Evolutionary conservation across 2,797 vertebrate species (phyloP).

Genomic region (Arremon brunneinucha): DNA sequence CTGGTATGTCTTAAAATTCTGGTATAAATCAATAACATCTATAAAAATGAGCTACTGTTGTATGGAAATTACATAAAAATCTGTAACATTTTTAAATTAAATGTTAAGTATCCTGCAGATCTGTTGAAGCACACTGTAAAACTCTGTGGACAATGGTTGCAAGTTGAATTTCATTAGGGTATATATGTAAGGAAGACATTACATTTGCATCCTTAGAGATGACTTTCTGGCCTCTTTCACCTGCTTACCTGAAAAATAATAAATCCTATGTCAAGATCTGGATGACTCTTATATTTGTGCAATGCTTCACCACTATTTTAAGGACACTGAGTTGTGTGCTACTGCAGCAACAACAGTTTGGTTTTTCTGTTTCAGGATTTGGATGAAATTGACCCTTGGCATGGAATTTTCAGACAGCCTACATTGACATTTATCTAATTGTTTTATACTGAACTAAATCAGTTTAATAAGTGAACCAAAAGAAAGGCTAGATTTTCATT

Average conservation of each 20-base stretch:
- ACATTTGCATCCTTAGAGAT: background rate
- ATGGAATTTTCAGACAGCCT: background rate
- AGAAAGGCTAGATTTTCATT: background rate
- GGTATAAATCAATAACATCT: background rate
- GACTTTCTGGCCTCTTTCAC: background rate
- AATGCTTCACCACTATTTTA: background rate
- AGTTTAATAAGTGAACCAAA: background rate
- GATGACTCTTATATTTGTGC: background rate
- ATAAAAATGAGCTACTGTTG: background rate
- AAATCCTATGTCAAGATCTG: background rate
- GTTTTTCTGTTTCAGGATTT: background rate
- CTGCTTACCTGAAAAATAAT: background rate
- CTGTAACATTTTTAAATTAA: background rate
- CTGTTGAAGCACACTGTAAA: background rate
- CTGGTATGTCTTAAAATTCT: background rate
- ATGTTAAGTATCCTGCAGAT: background rate
- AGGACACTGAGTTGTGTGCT: background rate
- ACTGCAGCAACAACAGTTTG: background rate
- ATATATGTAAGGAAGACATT: background rate
- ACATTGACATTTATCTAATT: background rate
- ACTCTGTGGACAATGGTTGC: background rate
- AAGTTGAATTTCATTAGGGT: background rate
- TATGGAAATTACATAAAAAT: background rate
- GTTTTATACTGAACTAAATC: background rate
- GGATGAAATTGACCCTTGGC: background rate